Conservation (phyloP, 2,888 invertebrate genomes). For the Agelastica alni region DNA sequence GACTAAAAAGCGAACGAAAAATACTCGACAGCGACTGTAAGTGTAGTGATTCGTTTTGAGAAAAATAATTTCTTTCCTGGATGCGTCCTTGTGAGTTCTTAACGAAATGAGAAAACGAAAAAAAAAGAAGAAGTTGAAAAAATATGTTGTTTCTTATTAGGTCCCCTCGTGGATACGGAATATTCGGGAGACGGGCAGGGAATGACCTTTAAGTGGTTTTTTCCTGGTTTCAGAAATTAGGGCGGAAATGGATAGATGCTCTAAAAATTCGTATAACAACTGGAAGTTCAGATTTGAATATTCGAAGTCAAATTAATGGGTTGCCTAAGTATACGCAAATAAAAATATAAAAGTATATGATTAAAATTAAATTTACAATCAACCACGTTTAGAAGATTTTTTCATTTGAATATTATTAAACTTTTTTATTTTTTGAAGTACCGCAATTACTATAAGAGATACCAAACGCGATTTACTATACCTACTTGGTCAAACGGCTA, state of each 20-base stretch:
- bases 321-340: too few species aligned
- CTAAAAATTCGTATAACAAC: not conserved
- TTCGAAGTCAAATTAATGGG: not conserved
- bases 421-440: too few species aligned
- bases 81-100: conserved; percentile 14
- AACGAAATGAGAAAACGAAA: conserved; percentile 18
- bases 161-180: conserved; percentile 14
- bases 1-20: conserved; percentile 17
- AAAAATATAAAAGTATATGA: too few species aligned
- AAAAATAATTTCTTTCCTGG: conserved; percentile 15
- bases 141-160: conserved; percentile 23
- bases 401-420: too few species aligned
- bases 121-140: conserved; percentile 12
- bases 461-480: too few species aligned
- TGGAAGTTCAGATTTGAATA: not conserved
- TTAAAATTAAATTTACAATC: too few species aligned
- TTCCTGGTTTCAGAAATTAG: conserved; percentile 14
- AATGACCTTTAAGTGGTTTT: conserved; percentile 13
- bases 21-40: conserved; percentile 10
- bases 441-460: too few species aligned
- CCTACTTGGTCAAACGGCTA: too few species aligned
- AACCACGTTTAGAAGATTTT: too few species aligned
- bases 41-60: conserved; percentile 24
- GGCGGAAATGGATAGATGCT: not conserved
- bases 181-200: conserved; percentile 3